Conservation (phyloP, 2,797 vertebrate species). For the Diceros bicornis region DNA sequence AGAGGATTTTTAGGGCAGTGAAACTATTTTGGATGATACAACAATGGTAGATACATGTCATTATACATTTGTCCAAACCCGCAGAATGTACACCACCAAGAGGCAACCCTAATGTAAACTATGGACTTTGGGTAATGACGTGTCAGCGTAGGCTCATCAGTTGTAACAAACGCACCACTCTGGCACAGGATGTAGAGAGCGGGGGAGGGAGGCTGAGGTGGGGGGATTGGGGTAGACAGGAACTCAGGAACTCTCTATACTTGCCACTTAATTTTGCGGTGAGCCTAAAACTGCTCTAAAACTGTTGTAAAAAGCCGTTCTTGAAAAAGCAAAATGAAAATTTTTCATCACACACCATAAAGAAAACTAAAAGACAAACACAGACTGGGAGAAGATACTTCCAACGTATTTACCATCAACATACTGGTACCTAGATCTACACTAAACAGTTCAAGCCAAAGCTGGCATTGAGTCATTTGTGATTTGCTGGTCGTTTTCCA, state of each 20-base stretch:
- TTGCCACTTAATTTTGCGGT: neutral
- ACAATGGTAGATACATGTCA: neutral
- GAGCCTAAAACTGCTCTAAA: constrained; percentile 36
- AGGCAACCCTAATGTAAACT: neutral
- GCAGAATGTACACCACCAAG: neutral
- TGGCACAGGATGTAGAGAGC: neutral
- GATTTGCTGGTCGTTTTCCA: neutral
- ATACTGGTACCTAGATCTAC: neutral
- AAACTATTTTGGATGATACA: neutral
- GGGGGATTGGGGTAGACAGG: neutral
- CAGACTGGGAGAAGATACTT: constrained; percentile 31
- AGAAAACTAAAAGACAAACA: constrained; percentile 8
- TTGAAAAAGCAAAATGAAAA: neutral
- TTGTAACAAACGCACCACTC: neutral
- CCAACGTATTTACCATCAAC: constrained; percentile 3
- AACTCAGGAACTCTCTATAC: neutral
- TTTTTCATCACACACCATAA: constrained; percentile 15
- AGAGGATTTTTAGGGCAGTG: neutral
- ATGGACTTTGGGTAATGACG: neutral
- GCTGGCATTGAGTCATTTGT: neutral
- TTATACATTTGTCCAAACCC: neutral
- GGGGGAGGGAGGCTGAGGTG: neutral
- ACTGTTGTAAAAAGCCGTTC: too few species aligned
- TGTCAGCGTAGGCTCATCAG: neutral
- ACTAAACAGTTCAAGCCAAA: neutral